Conservation (phyloP, 2,113 vertebrate genomes). For the Lamprologus lemairii region DNA sequence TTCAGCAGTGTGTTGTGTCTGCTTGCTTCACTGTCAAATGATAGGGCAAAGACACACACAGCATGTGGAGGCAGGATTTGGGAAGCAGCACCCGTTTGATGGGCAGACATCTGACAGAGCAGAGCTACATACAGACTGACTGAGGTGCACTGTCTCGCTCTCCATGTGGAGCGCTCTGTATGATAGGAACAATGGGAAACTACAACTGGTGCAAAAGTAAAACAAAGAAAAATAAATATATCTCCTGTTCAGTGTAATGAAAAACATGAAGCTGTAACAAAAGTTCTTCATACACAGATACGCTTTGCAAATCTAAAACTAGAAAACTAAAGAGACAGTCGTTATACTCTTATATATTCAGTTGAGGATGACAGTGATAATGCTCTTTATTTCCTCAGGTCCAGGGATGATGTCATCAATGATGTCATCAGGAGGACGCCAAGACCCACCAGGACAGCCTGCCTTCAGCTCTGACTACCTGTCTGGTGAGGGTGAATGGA, state of each 20-base stretch:
- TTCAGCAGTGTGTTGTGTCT: constrained; percentile 42
- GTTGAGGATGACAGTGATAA: background rate
- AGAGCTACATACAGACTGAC: background rate
- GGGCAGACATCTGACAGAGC: background rate
- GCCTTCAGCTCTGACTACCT: constrained; percentile 57
- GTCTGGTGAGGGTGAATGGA: constrained; percentile 56
- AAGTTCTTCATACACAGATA: background rate
- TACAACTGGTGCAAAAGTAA: background rate
- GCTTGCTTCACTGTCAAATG: constrained; percentile 42
- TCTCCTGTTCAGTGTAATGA: background rate
- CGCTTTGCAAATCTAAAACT: background rate
- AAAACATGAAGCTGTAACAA: background rate
- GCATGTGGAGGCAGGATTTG: background rate
- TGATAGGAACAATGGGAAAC: background rate
- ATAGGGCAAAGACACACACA: background rate
- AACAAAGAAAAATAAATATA: background rate
- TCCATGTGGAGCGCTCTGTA: background rate
- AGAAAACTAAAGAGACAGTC: background rate
- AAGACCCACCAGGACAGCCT: constrained; percentile 57
- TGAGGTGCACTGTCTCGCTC: background rate
- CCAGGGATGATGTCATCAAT: constrained; percentile 53
- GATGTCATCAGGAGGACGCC: constrained; percentile 54
- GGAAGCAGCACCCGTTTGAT: background rate
- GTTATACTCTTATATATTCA: background rate
- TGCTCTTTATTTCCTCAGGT: constrained; percentile 23